Evolutionary conservation across 2,113 vertebrate species (phyloP).

Genomic region (Cheirogaleus medius): DNA sequence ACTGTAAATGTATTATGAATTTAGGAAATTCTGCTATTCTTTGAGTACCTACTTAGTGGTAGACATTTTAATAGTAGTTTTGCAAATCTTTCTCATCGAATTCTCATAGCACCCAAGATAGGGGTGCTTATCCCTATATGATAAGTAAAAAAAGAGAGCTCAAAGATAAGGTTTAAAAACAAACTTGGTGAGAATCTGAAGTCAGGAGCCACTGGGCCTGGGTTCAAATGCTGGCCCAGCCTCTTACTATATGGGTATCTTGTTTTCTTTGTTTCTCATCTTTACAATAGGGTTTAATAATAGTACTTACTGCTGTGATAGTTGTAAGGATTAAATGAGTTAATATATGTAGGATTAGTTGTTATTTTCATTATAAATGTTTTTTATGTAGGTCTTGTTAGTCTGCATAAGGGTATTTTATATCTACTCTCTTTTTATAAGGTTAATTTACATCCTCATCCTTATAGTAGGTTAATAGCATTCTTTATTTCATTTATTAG

Average conservation of each 20-base stretch:
- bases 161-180: neutral
- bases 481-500: slow-evolving; percentile 32
- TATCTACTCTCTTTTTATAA: neutral
- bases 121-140: neutral
- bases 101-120: neutral
- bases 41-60: neutral
- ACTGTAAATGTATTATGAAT: slow-evolving; percentile 3
- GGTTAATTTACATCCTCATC: neutral
- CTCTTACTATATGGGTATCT: neutral
- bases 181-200: neutral
- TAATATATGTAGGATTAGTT: neutral
- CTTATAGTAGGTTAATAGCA: neutral
- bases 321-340: neutral
- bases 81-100: neutral
- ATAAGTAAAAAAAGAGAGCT: neutral
- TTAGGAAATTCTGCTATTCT: neutral
- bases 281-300: neutral
- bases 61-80: neutral
- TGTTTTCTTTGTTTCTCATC: neutral
- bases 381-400: neutral
- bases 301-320: neutral
- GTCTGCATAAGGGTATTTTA: neutral
- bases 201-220: neutral
- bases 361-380: neutral
- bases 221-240: neutral